Evolutionary conservation across 2,797 vertebrate genomes (phyloP).

Genomic region (Enteromius mattozi): DNA sequence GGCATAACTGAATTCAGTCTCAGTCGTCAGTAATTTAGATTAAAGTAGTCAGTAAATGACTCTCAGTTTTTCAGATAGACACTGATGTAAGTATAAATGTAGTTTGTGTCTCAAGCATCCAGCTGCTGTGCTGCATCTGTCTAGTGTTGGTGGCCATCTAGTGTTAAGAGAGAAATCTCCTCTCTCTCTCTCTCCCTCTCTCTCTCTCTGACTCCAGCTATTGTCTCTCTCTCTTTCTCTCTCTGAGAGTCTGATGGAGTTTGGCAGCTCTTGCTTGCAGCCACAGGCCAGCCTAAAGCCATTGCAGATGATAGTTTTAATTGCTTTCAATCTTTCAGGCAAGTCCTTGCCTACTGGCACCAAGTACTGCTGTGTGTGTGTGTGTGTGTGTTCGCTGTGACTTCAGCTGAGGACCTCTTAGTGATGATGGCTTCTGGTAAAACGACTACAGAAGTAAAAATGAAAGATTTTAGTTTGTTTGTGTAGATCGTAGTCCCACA

Average conservation of each 20-base stretch:
- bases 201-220: slow-evolving; percentile 60
- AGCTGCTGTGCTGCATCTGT: background rate
- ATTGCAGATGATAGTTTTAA: slow-evolving; percentile 98
- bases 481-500: background rate
- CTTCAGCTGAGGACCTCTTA: background rate
- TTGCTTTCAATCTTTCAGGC: slow-evolving; percentile 98
- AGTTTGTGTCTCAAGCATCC: background rate
- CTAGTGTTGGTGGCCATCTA: slow-evolving; percentile 47
- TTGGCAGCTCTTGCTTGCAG: slow-evolving; percentile 92
- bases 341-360: slow-evolving; percentile 83
- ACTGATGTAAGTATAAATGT: slow-evolving; percentile 5
- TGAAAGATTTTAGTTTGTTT: background rate
- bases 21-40: background rate
- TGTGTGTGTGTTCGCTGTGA: slow-evolving; percentile 59
- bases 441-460: slow-evolving; percentile 9
- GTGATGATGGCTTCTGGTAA: slow-evolving; percentile 11
- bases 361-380: slow-evolving; percentile 67
- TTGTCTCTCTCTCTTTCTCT: slow-evolving; percentile 73
- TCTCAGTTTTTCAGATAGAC: background rate
- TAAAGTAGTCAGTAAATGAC: background rate
- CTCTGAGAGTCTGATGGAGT: slow-evolving; percentile 86
- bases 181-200: slow-evolving; percentile 21
- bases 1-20: too few relatives aligned
- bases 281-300: slow-evolving; percentile 92
- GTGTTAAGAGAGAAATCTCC: slow-evolving; percentile 32